Conservation (phyloP, 2,888 invertebrate genomes). For the Drepanosiphum platanoidis region DNA sequence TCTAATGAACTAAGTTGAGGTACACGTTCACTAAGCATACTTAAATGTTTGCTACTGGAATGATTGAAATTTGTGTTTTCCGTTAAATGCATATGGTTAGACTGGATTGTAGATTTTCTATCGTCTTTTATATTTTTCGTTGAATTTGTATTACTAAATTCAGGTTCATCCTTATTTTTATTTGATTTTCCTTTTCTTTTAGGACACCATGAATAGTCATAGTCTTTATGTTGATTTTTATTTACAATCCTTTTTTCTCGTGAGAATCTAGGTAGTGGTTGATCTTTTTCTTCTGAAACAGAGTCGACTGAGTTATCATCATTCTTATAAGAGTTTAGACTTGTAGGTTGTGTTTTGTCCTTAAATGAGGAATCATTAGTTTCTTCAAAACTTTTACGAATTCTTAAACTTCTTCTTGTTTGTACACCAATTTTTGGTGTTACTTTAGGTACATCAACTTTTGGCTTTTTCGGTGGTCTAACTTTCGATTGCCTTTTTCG, state of each 20-base stretch:
- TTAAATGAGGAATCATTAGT: neutral
- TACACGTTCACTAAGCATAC: conserved; percentile 69
- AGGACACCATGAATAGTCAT: conserved; percentile 30
- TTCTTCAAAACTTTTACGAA: neutral
- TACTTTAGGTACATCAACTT: neutral
- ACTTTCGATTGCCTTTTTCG: neutral
- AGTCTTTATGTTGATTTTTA: conserved; percentile 34
- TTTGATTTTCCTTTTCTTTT: conserved; percentile 4
- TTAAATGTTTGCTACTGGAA: conserved; percentile 29
- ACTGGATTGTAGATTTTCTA: no score
- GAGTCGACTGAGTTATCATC: conserved; percentile 6
- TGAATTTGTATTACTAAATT: neutral
- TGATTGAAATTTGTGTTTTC: neutral
- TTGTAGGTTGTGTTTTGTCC: neutral
- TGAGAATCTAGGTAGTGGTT: neutral
- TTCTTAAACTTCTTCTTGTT: neutral
- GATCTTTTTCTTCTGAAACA: neutral
- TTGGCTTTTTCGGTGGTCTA: neutral
- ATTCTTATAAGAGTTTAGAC: neutral
- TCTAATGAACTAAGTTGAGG: conserved; percentile 73
- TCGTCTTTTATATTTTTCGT: neutral
- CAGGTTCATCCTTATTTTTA: neutral
- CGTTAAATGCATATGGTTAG: no score
- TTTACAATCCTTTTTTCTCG: conserved; percentile 16
- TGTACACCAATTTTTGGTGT: neutral